Evolutionary conservation across 2,888 invertebrate genomes (phyloP).

Genomic region (Aleiodes leptofemur): DNA sequence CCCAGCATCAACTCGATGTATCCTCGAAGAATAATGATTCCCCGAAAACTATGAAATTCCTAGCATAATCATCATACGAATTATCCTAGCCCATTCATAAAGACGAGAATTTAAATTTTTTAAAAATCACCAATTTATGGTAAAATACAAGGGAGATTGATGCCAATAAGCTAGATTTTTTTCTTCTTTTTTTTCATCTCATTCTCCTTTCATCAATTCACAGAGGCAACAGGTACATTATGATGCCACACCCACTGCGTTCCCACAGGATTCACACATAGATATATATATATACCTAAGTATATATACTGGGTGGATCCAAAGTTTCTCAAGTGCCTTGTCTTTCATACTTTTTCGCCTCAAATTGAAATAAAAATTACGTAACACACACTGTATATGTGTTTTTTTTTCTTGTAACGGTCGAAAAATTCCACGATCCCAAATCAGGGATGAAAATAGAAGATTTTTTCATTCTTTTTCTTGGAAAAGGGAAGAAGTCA

Average conservation of each 20-base stretch:
- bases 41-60: no score
- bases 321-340: no score
- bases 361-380: no score
- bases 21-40: no score
- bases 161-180: background rate
- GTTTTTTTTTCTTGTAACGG: background rate
- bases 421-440: slow-evolving; percentile 27
- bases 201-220: background rate
- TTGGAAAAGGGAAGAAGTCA: background rate
- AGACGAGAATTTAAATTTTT: no score
- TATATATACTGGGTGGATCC: no score
- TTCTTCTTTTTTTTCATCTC: background rate
- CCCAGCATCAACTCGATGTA: no score
- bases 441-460: slow-evolving; percentile 6
- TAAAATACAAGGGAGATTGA: background rate
- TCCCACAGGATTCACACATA: background rate
- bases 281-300: background rate
- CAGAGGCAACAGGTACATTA: slow-evolving; percentile 19
- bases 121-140: no score
- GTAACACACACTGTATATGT: no score
- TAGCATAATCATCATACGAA: no score
- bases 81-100: no score
- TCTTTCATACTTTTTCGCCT: no score
- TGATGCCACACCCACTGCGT: slow-evolving; percentile 10
- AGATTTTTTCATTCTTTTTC: background rate